Evolutionary conservation across 2,113 vertebrate genomes (phyloP).

Genomic region (Dryoscopus gambensis): DNA sequence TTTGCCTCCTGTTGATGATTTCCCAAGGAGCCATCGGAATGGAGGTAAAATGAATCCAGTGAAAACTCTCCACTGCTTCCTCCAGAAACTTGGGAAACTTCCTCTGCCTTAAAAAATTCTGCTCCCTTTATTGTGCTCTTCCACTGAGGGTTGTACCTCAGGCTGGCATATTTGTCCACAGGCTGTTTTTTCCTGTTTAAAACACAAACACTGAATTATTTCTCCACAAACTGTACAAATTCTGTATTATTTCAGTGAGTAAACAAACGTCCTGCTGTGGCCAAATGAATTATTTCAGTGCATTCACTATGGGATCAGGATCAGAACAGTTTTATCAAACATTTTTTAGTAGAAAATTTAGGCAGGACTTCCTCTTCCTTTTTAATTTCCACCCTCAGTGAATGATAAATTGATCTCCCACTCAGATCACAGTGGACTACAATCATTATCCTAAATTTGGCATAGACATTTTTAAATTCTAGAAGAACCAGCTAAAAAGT

Average conservation of each 20-base stretch:
- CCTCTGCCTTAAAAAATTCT: neutral
- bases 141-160: slow-evolving; percentile 79
- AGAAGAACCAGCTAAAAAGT: neutral
- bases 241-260: neutral
- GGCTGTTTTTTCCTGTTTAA: neutral
- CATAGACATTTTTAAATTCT: neutral
- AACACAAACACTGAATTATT: neutral
- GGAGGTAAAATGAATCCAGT: slow-evolving; percentile 12
- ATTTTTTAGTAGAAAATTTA: neutral
- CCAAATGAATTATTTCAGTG: neutral
- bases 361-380: neutral
- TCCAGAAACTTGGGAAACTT: neutral
- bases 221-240: neutral
- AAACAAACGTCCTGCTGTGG: neutral
- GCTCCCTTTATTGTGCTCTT: slow-evolving; percentile 51
- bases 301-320: neutral
- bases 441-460: neutral
- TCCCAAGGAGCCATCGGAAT: neutral
- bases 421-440: neutral
- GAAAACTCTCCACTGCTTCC: neutral
- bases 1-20: neutral
- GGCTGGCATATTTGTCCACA: slow-evolving; percentile 68
- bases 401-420: neutral
- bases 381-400: neutral
- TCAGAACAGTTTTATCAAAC: neutral